These are phyloP conservation scores for Nannobrachium achirus DNA, from an alignment of 2,113 vertebrate species.

Conservation along the genomic window DNA sequence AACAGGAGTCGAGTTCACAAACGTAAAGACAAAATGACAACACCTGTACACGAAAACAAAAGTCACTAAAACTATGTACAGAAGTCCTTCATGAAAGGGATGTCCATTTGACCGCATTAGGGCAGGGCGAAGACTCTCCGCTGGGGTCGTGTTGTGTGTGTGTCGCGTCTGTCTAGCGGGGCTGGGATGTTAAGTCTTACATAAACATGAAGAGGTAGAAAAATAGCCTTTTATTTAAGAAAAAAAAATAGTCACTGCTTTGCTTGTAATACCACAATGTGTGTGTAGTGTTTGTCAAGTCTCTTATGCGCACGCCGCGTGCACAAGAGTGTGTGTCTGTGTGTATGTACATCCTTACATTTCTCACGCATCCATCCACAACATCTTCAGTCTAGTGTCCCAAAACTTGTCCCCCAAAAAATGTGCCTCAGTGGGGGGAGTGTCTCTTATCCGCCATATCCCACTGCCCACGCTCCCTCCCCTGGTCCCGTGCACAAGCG, in stretches of 20 bases:
- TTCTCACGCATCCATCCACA: neutral
- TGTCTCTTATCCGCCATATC: neutral
- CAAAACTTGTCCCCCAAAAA: neutral
- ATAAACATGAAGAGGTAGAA: conserved; percentile 37
- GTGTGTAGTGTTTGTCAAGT: neutral
- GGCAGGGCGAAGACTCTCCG: neutral
- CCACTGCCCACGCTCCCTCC: too few species aligned
- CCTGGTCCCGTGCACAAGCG: neutral
- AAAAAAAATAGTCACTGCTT: neutral
- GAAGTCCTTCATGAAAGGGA: conserved; percentile 39
- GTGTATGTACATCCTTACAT: neutral
- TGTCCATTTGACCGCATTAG: neutral
- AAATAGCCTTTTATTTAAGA: neutral
- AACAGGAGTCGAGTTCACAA: conserved; percentile 3
- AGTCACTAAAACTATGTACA: conserved; percentile 25
- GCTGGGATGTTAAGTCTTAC: neutral
- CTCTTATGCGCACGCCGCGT: neutral
- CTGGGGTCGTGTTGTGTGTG: neutral
- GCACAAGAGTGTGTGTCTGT: neutral
- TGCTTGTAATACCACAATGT: conserved; percentile 1
- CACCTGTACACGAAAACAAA: conserved; percentile 51
- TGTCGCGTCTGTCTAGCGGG: neutral
- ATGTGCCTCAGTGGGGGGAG: neutral
- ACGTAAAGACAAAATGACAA: conserved; percentile 9
- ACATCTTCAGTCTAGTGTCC: neutral